A percentile compares a stretch with the other conserved stretches of the same genome.
Evolutionary conservation across 2,888 invertebrate species (phyloP).

Genomic region (Macrophya alboannulata): DNA sequence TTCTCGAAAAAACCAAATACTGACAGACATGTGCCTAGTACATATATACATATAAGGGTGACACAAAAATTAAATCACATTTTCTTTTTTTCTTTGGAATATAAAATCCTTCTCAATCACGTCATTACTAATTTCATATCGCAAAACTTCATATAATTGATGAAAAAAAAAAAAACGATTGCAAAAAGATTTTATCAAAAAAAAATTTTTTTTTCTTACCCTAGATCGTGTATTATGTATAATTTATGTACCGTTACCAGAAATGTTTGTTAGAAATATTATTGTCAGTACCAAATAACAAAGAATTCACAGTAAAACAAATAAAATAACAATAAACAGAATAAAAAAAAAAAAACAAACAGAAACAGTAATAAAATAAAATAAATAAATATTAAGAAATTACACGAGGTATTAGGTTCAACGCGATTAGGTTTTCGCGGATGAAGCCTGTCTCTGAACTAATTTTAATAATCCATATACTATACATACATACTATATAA

Average conservation of each 20-base stretch:
- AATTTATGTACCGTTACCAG: neutral
- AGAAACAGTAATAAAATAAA: neutral
- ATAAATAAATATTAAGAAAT: neutral
- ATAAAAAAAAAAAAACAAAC: neutral
- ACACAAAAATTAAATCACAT: too few relatives aligned
- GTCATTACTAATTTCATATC: too few relatives aligned
- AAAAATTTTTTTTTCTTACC: neutral
- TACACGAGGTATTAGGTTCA: slow-evolving; percentile 25
- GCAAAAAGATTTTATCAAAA: too few relatives aligned
- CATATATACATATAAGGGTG: neutral
- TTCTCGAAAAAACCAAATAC: neutral
- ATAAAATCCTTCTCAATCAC: too few relatives aligned
- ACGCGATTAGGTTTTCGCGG: neutral
- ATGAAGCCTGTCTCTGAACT: neutral
- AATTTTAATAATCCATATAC: slow-evolving; percentile 1
- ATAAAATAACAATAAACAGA: neutral
- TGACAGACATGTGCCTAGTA: neutral
- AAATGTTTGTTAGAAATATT: neutral
- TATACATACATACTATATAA: neutral
- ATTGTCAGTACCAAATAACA: neutral
- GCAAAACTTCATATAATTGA: too few relatives aligned
- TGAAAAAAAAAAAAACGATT: too few relatives aligned
- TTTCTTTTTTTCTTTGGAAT: too few relatives aligned
- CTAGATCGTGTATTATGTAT: neutral
- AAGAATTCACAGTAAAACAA: neutral